Evolutionary conservation across 2,888 invertebrate genomes (phyloP).

Genomic region (Drosophila formosana): DNA sequence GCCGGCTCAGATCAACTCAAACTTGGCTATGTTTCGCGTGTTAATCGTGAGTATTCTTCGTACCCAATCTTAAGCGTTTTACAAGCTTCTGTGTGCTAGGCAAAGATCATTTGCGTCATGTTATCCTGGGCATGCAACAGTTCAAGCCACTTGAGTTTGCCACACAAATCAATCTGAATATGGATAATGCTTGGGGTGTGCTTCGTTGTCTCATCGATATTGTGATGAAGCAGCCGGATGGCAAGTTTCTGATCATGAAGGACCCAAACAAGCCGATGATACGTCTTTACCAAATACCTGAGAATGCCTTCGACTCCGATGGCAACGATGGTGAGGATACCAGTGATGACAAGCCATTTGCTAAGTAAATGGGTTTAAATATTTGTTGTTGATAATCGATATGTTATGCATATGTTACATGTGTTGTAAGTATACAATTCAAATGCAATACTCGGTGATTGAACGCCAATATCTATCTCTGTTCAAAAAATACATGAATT

Average conservation of each 20-base stretch:
- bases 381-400: neutral
- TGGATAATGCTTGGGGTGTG: conserved; percentile 99
- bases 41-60: conserved; percentile 87
- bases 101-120: conserved; percentile 96
- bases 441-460: neutral
- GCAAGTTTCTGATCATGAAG: conserved; percentile 98
- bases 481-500: too few relatives aligned
- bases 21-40: conserved; percentile 99
- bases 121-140: conserved; percentile 98
- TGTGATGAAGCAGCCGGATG: conserved; percentile 98
- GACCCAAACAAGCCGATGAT: conserved; percentile 99
- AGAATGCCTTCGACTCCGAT: conserved; percentile 99
- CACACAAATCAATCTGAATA: conserved; percentile 98
- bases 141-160: conserved; percentile 99
- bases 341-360: conserved; percentile 45
- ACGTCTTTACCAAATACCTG: conserved; percentile 98
- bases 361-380: conserved; percentile 10
- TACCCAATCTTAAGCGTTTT: neutral
- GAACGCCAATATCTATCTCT: too few relatives aligned
- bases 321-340: conserved; percentile 66
- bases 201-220: conserved; percentile 98
- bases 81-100: conserved; percentile 12
- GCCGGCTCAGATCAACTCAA: conserved; percentile 99
- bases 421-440: neutral
- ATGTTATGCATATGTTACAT: neutral